Conservation (phyloP, 2,888 invertebrate species). For the Limenitis arthemis region DNA sequence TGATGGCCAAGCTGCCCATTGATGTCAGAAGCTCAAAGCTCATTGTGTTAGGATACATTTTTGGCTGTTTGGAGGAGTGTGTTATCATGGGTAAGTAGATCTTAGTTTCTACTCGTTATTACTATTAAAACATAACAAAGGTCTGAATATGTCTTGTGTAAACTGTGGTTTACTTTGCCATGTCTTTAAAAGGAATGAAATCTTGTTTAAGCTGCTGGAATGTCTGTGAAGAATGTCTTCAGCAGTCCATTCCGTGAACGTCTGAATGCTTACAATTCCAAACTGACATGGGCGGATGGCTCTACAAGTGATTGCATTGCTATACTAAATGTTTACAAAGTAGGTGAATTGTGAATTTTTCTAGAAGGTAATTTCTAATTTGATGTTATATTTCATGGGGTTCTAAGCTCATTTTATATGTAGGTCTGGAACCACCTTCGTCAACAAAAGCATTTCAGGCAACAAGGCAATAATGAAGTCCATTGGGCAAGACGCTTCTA, state of each 20-base stretch:
- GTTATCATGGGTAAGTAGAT: conserved; percentile 80
- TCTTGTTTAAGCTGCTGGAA: conserved; percentile 76
- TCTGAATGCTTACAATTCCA: conserved; percentile 80
- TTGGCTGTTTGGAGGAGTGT: conserved; percentile 86
- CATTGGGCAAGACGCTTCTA: conserved; percentile 80
- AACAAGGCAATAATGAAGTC: conserved; percentile 54
- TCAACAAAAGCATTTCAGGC: conserved; percentile 70
- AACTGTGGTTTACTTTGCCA: too few relatives aligned
- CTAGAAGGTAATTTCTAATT: neutral
- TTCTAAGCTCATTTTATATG: neutral
- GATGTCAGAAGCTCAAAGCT: conserved; percentile 87
- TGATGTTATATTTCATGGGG: neutral
- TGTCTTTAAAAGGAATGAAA: neutral
- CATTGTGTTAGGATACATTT: conserved; percentile 89
- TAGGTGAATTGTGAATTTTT: conserved; percentile 35
- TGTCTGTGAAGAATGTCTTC: conserved; percentile 87
- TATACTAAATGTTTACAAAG: conserved; percentile 84
- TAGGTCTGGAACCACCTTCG: conserved; percentile 80
- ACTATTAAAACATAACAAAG: too few relatives aligned
- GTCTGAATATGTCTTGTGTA: too few relatives aligned
- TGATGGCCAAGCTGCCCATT: conserved; percentile 88
- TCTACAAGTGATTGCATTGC: conserved; percentile 89
- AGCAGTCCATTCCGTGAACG: conserved; percentile 79
- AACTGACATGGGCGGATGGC: conserved; percentile 85
- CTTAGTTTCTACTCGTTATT: neutral